phyloP scores from a whole-genome alignment of 2,113 vertebrate species.

The Otis tarda region DNA sequence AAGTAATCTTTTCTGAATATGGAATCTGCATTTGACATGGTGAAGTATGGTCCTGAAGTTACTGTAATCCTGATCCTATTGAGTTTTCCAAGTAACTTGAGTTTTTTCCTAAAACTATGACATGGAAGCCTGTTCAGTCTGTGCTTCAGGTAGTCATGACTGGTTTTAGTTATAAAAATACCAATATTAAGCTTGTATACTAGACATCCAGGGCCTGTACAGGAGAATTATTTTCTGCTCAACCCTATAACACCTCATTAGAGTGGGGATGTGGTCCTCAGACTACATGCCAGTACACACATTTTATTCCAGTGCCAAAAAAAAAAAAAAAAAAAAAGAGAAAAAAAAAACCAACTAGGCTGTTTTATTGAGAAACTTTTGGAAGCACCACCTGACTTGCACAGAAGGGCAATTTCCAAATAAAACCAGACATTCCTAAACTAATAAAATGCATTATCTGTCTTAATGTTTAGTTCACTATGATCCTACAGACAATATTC shows the following conservation, averaged over 20 bases:
- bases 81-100: background rate
- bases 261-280: background rate
- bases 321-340: constrained; percentile 7
- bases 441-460: constrained; percentile 33
- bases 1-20: background rate
- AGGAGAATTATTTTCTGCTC: constrained; percentile 49
- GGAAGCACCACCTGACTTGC: constrained; percentile 23
- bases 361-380: constrained; percentile 49
- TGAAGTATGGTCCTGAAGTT: background rate
- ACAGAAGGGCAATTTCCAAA: background rate
- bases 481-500: constrained; percentile 17
- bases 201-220: background rate
- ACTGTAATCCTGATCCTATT: background rate
- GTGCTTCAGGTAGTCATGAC: background rate
- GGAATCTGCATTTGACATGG: background rate
- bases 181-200: background rate
- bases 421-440: background rate
- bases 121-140: background rate
- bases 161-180: constrained; percentile 55
- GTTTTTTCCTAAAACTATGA: background rate
- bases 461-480: background rate
- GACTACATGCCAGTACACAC: constrained; percentile 24
- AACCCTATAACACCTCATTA: constrained; percentile 59
- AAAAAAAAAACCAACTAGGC: background rate
- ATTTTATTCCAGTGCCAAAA: constrained; percentile 38